phyloP scores from a whole-genome alignment of 2,113 vertebrate species.

The Poeciliopsis occidentalis region DNA sequence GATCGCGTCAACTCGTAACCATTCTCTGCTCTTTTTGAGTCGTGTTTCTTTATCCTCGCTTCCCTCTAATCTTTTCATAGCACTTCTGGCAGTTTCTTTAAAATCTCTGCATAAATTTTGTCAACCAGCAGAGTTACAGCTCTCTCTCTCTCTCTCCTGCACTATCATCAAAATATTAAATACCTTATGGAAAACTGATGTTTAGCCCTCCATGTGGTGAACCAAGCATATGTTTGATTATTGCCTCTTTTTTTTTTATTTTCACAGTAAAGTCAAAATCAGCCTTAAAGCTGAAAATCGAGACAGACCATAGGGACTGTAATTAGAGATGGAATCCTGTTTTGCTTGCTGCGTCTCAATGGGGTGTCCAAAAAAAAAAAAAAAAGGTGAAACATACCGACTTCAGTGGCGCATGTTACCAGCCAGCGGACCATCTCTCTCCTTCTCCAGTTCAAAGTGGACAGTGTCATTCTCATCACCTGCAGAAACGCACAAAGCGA shows the following conservation, averaged over 20 bases:
- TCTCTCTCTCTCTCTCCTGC: too few species aligned
- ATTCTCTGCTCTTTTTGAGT: background rate
- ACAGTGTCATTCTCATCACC: constrained; percentile 99
- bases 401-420: constrained; percentile 98
- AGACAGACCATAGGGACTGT: background rate
- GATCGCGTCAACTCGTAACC: background rate
- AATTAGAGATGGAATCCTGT: constrained; percentile 8
- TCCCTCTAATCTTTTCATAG: constrained; percentile 2
- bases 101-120: background rate
- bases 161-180: constrained; percentile 10
- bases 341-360: background rate
- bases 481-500: constrained; percentile 52
- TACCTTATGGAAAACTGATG: background rate
- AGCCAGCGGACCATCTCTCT: constrained; percentile 99
- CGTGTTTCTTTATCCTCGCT: background rate
- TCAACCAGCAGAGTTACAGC: background rate
- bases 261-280: background rate
- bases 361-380: background rate
- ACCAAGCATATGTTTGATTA: constrained; percentile 3
- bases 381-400: constrained; percentile 83
- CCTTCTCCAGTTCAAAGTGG: constrained; percentile 97
- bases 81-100: background rate
- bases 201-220: background rate
- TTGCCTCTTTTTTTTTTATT: background rate
- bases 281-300: constrained; percentile 4